Percentiles rank a stretch among this genome's conserved stretches.
Evolutionary conservation across 2,113 vertebrate species (phyloP).

Genomic region (Oryzias javanicus): DNA sequence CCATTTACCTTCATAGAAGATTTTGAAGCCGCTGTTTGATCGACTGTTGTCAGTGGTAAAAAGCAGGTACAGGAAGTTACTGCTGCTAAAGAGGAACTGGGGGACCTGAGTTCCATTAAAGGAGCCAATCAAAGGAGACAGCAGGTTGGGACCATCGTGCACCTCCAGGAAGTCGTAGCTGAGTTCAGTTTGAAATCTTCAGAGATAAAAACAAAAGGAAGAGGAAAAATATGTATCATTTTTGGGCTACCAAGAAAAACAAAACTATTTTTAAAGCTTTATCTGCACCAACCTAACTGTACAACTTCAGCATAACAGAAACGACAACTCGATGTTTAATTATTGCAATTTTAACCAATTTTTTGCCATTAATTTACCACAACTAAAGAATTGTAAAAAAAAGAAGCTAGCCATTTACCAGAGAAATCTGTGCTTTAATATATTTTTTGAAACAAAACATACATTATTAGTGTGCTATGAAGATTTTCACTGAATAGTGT

Average conservation of each 20-base stretch:
- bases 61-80: slow-evolving; percentile 93
- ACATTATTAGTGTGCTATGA: neutral
- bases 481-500: neutral
- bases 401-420: neutral
- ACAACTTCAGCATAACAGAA: too few relatives aligned
- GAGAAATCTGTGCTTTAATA: neutral
- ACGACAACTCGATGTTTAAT: too few relatives aligned
- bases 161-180: slow-evolving; percentile 98
- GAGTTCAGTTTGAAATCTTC: slow-evolving; percentile 96
- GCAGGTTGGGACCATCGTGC: slow-evolving; percentile 91
- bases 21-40: slow-evolving; percentile 97
- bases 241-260: slow-evolving; percentile 19
- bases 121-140: slow-evolving; percentile 92
- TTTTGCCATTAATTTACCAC: too few relatives aligned
- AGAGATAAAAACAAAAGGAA: slow-evolving; percentile 27
- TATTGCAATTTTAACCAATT: too few relatives aligned
- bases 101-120: slow-evolving; percentile 97
- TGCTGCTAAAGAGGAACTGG: slow-evolving; percentile 93
- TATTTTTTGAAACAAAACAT: slow-evolving; percentile 2
- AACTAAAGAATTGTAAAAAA: too few relatives aligned
- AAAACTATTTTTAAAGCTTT: neutral
- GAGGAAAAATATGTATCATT: slow-evolving; percentile 1
- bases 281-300: too few relatives aligned
- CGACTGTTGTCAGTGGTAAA: slow-evolving; percentile 99
- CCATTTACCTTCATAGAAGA: slow-evolving; percentile 92